phyloP scores from a whole-genome alignment of 2,888 invertebrate species.

The Drosophila basisetae region DNA sequence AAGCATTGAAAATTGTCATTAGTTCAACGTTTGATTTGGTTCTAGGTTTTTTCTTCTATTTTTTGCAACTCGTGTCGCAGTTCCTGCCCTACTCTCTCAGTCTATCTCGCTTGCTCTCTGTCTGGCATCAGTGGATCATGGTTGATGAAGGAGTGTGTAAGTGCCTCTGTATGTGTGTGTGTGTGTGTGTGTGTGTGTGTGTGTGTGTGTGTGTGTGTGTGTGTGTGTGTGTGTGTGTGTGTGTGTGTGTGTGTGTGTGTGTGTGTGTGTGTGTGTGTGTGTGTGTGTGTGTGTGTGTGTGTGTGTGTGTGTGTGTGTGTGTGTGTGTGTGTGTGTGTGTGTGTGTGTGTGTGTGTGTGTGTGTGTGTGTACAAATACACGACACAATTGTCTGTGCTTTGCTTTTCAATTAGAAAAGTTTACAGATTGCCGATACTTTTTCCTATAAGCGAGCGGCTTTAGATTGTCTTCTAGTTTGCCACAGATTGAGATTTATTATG shows the following conservation, averaged over 20 bases:
- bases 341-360: conserved; percentile 29
- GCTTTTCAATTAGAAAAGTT: conserved; percentile 75
- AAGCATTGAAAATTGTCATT: conserved; percentile 80
- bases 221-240: conserved; percentile 11
- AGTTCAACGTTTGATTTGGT: conserved; percentile 71
- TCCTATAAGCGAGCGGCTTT: conserved; percentile 36
- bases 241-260: conserved; percentile 37
- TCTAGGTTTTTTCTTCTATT: not conserved
- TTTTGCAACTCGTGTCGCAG: conserved; percentile 35
- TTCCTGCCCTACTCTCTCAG: conserved; percentile 7
- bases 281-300: conserved; percentile 17
- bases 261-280: conserved; percentile 12
- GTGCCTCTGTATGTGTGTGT: conserved; percentile 33
- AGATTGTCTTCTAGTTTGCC: conserved; percentile 42
- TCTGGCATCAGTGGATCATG: conserved; percentile 9
- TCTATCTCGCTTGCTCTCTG: not conserved
- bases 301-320: conserved; percentile 36
- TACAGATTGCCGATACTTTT: conserved; percentile 63
- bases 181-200: conserved; percentile 16
- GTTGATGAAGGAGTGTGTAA: not conserved
- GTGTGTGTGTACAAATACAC: conserved; percentile 14
- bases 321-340: conserved; percentile 19
- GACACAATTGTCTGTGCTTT: conserved; percentile 38
- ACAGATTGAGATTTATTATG: conserved; percentile 57
- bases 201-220: conserved; percentile 36